Conservation (phyloP, 2,113 vertebrate species). For the Monopterus albus region DNA sequence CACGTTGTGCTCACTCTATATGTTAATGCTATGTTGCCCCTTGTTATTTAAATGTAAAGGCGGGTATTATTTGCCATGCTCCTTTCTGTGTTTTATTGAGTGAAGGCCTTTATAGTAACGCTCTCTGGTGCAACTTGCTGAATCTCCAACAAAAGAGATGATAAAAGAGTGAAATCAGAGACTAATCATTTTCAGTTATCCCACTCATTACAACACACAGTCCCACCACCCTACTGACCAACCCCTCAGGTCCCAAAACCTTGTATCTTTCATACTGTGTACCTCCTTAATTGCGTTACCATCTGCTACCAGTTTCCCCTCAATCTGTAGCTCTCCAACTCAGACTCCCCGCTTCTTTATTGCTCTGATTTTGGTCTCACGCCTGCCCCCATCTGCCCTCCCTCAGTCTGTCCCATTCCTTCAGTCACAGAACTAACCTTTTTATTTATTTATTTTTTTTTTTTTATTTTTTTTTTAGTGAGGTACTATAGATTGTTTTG, state of each 20-base stretch:
- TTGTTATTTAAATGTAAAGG: conserved; percentile 62
- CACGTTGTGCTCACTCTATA: conserved; percentile 67
- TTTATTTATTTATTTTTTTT: conserved; percentile 55
- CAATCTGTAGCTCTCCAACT: conserved; percentile 46
- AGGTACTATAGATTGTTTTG: conserved; percentile 82
- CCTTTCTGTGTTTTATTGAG: conserved; percentile 36
- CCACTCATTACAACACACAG: conserved; percentile 63
- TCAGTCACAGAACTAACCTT: conserved; percentile 63
- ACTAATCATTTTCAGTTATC: conserved; percentile 63
- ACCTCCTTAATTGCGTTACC: conserved; percentile 74
- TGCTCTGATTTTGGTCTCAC: conserved; percentile 23
- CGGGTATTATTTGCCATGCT: conserved; percentile 48
- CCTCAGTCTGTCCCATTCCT: conserved; percentile 5
- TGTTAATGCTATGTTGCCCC: conserved; percentile 60
- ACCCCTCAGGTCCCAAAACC: conserved; percentile 54
- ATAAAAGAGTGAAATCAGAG: conserved; percentile 71
- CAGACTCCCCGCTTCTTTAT: conserved; percentile 35
- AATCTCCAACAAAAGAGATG: conserved; percentile 45
- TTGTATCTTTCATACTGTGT: conserved; percentile 65
- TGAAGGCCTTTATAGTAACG: conserved; percentile 39
- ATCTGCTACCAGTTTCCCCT: conserved; percentile 58
- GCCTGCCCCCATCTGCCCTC: background rate
- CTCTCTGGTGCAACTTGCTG: conserved; percentile 42
- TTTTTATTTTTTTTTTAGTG: conserved; percentile 64
- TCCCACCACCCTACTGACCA: conserved; percentile 55